These are phyloP conservation scores for Rhynchotus rufescens DNA, from an alignment of 2,797 vertebrate species.

Conservation along the genomic window DNA sequence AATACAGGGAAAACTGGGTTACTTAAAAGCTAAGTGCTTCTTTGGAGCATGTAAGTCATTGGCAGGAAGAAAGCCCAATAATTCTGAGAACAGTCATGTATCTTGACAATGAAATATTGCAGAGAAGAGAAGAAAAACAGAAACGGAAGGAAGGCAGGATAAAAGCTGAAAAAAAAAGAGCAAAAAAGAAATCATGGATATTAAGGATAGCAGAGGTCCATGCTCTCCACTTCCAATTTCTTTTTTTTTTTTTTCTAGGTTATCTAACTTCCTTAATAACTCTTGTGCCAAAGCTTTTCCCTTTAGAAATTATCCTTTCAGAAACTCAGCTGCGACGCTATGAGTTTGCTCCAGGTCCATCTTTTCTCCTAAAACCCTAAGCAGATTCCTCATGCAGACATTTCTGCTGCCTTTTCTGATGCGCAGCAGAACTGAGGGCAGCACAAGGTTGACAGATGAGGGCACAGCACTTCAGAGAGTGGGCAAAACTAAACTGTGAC, in stretches of 20 bases:
- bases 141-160: neutral
- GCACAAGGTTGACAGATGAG: neutral
- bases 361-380: conserved; percentile 13
- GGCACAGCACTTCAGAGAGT: neutral
- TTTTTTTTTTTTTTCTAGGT: neutral
- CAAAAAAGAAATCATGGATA: neutral
- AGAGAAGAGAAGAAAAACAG: neutral
- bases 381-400: neutral
- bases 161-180: neutral
- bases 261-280: neutral
- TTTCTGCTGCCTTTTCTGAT: neutral
- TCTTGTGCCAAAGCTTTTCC: conserved; percentile 27
- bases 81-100: neutral
- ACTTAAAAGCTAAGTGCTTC: neutral
- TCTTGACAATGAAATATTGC: neutral
- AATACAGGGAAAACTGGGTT: neutral
- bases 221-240: neutral
- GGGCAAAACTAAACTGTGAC: neutral
- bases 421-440: neutral
- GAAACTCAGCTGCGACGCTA: conserved; percentile 40
- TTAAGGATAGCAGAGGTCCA: conserved; percentile 2
- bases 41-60: neutral
- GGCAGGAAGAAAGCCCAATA: neutral
- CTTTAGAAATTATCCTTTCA: conserved; percentile 42
- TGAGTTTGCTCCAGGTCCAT: neutral